Evolutionary conservation across 2,797 vertebrate genomes (phyloP).

Genomic region (Eurystomus glaucurus): DNA sequence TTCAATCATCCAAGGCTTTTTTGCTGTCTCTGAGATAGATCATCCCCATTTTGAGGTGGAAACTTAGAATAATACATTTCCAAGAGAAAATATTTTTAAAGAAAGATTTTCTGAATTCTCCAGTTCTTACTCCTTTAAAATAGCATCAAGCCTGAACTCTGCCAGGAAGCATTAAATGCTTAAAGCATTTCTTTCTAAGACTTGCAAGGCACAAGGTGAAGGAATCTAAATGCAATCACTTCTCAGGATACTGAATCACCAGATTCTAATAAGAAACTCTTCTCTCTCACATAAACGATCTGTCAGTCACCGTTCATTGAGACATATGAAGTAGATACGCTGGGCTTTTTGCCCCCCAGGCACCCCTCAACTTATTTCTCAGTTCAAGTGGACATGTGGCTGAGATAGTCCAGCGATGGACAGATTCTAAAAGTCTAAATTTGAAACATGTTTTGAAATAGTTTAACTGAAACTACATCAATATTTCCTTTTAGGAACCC

Average conservation of each 20-base stretch:
- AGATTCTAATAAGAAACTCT: neutral
- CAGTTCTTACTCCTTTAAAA: neutral
- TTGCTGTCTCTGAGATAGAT: neutral
- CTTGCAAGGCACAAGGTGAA: neutral
- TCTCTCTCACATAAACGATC: neutral
- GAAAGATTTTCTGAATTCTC: neutral
- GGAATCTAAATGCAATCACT: neutral
- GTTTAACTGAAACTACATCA: neutral
- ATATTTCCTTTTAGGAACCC: neutral
- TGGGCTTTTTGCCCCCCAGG: neutral
- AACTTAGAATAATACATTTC: neutral
- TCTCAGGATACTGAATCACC: neutral
- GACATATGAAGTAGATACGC: fast-evolving
- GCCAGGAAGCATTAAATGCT: neutral
- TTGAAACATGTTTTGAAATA: neutral
- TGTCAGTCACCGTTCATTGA: neutral
- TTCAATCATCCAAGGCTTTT: neutral
- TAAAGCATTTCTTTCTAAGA: neutral
- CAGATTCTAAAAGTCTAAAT: neutral
- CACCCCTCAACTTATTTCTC: neutral
- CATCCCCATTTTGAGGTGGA: neutral
- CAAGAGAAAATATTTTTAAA: neutral
- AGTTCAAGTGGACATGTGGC: fast-evolving
- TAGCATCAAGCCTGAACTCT: neutral
- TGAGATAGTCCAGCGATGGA: neutral